Percentiles rank a stretch among this genome's conserved stretches.
Conservation (phyloP, 2,888 invertebrate genomes). For the Keiferia lycopersicella region DNA sequence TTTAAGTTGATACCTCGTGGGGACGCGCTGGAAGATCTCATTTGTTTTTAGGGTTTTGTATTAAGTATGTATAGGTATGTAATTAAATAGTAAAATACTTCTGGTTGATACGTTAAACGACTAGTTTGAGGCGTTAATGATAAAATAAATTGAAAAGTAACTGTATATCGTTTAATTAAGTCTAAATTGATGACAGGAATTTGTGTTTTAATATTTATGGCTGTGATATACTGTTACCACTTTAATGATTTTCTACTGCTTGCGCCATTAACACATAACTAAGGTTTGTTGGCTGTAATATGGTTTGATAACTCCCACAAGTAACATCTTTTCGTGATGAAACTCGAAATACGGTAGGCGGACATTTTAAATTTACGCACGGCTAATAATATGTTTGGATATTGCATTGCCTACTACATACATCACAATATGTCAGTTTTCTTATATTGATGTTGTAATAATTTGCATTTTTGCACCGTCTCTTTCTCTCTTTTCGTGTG, state of each 20-base stretch:
- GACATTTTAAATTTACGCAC: slow-evolving; percentile 19
- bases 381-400: slow-evolving; percentile 18
- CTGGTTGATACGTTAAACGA: no score
- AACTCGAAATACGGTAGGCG: slow-evolving; percentile 20
- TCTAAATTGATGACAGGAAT: background rate
- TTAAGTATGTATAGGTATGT: no score
- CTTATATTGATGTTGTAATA: background rate
- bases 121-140: no score
- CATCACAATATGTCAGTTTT: background rate
- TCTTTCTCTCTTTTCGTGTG: no score
- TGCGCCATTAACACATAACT: background rate
- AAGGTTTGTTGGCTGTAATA: background rate
- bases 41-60: no score
- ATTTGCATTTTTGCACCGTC: background rate
- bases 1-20: no score
- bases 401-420: slow-evolving; percentile 6
- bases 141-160: background rate
- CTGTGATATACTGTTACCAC: background rate
- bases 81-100: no score
- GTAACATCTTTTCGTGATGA: slow-evolving; percentile 15
- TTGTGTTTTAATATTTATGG: background rate
- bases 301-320: slow-evolving; percentile 11
- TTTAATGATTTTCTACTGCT: background rate
- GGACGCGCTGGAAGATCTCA: no score
- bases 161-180: slow-evolving; percentile 9